Base-by-base conservation (phyloP, 2,797 vertebrate genomes). In the Sebastes trivittatus region DNA sequence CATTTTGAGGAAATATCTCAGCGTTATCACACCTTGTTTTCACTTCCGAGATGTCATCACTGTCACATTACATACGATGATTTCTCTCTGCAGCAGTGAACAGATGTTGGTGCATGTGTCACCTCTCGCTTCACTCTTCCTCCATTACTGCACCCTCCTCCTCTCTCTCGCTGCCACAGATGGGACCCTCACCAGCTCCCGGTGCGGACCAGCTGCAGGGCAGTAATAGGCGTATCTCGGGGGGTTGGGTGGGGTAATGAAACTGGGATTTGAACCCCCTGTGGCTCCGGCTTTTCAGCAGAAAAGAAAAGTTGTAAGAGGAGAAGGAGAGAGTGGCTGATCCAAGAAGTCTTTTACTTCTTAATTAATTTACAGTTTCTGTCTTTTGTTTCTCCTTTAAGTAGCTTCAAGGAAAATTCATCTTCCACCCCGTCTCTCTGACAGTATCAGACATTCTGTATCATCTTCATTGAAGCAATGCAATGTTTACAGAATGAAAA, bases 191-290 rank as follows among this genome's bases (percentile, higher is more conserved):
- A 3, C 25, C 5, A 20, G 46, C 77, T 84, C 82, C 54, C 54
- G 11, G 25, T 72, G 75, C 72, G 67, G 88, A 89, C 88, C 93
- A 94, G 89, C 89, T 94, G 93, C 76, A 64, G 78, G 82, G 85
- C 86, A 77, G 79, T 68, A 74, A 55, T 18, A 72, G 62, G 67
- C 34, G 3, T 49, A 32, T 77, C 79, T 38, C 22, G 1, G 42
- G 86, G 77, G 84, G 81, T 67, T 42, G 72, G 82, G 67, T 13
- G 30, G 66, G 59, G 46, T 23, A 32, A 64, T 81, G 23, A 79
- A 67, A 42, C 2, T 29, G 58, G 32, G 56, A 63, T 72, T 78
- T 72, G 14, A 66, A 18, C 65, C 88, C 80, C 83, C 81, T 32
- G 77, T 58, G 63, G 81, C 25, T 78, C 30, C 6, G 23, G 22